Evolutionary conservation across 2,888 invertebrate species (phyloP), one percentile per base, ranked within the genome.

Genomic region (Zootermopsis nevadensis): DNA sequence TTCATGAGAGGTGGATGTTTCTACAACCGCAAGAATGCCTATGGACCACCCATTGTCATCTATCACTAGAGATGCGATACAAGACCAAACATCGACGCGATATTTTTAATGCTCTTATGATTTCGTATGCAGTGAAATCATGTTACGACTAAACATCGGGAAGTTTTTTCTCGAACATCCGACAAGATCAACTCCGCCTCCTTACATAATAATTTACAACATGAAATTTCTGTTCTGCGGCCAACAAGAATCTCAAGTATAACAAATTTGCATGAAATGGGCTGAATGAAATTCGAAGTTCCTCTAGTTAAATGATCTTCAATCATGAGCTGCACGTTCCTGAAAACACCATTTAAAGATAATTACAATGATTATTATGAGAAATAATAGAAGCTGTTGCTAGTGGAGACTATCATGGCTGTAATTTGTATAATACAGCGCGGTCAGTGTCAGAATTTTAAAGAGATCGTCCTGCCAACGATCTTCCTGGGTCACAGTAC

Each of bases 211-310:
- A 60, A 60, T 60, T 60, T 60, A 60, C 60, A 6, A 12, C 60
- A 60, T 60, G n/a, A 60, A 60, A 60, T 60, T 60, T 27, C 60
- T 27, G n/a, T 10, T 60, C 60, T 24, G 27, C n/a, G n/a, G 8
- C 10, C n/a, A n/a, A 60, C 60, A 60, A 60, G 60, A 4, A n/a
- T 10, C n/a, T n/a, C n/a, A 19, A 1, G 19, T 19, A 48, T 48
- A 8, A 77, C 55, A 77, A 77, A 77, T 77, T 77, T 77, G 77
- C 77, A 77, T 77, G 55, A 77, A 77, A 77, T 55, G 55, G 55
- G 55, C 77, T 77, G 77, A 53, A 77, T 30, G 77, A 77, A 77
- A 77, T 33, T 55, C 77, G 77, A 77, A 55, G 55, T 77, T 55
- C 31, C 22, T 69, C 22, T 8, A 69, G 69, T 22, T 33, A 69